Evolutionary conservation across 1,140 invertebrate genomes (phyloP).

Genomic region (Sinella curviseta): DNA sequence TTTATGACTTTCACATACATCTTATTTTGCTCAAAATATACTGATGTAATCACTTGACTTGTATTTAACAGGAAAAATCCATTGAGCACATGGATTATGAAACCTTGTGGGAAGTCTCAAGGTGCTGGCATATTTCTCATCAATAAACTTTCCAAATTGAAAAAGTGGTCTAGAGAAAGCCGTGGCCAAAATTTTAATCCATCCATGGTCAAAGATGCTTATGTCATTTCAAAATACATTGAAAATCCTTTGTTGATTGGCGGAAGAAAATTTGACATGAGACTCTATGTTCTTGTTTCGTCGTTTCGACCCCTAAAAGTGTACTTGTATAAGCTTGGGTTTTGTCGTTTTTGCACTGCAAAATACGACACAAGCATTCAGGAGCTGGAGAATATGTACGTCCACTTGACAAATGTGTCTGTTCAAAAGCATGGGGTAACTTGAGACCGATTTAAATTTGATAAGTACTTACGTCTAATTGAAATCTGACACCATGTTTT

Average conservation of each 20-base stretch:
- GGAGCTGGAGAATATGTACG: slow-evolving; percentile 81
- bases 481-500: too few relatives aligned
- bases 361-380: slow-evolving; percentile 71
- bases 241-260: slow-evolving; percentile 82
- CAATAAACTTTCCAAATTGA: slow-evolving; percentile 83
- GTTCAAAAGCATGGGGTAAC: slow-evolving; percentile 85
- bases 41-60: not conserved
- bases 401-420: slow-evolving; percentile 83
- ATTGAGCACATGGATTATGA: slow-evolving; percentile 92
- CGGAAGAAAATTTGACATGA: slow-evolving; percentile 85
- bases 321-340: slow-evolving; percentile 75
- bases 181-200: slow-evolving; percentile 76
- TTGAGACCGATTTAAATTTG: too few relatives aligned
- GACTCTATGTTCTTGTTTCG: slow-evolving; percentile 80
- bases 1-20: not conserved
- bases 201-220: slow-evolving; percentile 75
- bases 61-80: slow-evolving; percentile 68
- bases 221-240: slow-evolving; percentile 86
- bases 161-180: slow-evolving; percentile 81
- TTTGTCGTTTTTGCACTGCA: slow-evolving; percentile 81
- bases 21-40: not conserved
- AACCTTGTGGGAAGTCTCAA: slow-evolving; percentile 89
- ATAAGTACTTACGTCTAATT: too few relatives aligned
- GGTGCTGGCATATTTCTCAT: slow-evolving; percentile 85
- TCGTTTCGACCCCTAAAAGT: slow-evolving; percentile 80